Base-by-base conservation (phyloP, 2,888 invertebrate species). In the Bembecia ichneumoniformis region DNA sequence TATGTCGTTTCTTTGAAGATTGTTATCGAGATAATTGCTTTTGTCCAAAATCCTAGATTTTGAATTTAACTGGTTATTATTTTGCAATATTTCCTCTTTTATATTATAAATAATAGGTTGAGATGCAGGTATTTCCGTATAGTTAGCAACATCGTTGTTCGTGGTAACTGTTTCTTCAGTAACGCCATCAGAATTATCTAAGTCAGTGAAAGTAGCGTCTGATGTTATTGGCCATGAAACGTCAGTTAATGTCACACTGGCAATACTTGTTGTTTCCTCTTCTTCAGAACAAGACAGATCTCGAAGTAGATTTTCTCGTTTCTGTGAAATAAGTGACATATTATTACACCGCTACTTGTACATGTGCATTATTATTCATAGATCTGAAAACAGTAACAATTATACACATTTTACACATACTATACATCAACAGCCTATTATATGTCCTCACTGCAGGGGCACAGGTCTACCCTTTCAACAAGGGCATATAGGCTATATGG, bases 221-320 rank as follows among this genome's bases (percentile, higher is more conserved):
- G 71, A 66, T 17, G 70, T 64, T 11, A 59, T 57, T 15, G 69
- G 58, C 63, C 73, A 70, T 3, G 66, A 65, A 9, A 63, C 65
- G 36, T 62, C 64, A 15, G 68, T 63, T 47, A 74, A 66, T 20
- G 62, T 60, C 13, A 63, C 51, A 51, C 54, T 63, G 9, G 61
- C 48, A 47, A 72, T 55, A 47, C 71, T 82, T 40, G 79, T 74
- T 34, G 67, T 60, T 47, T 87, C 87, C 50, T 87, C 82, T 52
- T 86, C 82, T 52, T 89, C 89, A 10, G 77, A 73, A 63, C 91
- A 91, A 1, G 90, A 89, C 17, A 91, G 74, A 55, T 90, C 88
- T 59, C 79, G 84, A 43, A 91, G 75, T 56, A 91, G 82, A 47
- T 90, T 89, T 63, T 90, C 90, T 1, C 88, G 89, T 78, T 91